Evolutionary conservation across 2,797 vertebrate species (phyloP).

Genomic region (Dallia pectoralis): DNA sequence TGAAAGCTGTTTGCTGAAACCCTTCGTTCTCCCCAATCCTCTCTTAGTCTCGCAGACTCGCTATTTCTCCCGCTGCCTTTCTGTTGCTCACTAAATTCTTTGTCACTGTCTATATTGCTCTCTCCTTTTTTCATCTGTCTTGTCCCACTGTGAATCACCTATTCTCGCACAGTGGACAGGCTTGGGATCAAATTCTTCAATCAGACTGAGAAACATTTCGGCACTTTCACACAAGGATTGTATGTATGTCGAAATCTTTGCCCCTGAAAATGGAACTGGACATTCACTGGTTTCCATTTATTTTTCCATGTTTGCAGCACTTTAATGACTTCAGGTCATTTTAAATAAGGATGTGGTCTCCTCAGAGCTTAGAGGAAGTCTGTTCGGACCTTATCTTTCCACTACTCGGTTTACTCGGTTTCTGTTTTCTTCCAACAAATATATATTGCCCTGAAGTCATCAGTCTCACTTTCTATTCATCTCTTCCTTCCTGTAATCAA

Average conservation of each 20-base stretch:
- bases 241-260: not conserved
- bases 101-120: not conserved
- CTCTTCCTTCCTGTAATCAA: constrained; percentile 1
- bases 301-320: not conserved
- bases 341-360: not conserved
- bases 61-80: not conserved
- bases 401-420: not conserved
- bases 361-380: not conserved
- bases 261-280: not conserved
- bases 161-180: no score
- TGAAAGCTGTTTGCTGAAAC: no score
- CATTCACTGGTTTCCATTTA: not conserved
- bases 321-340: not conserved
- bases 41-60: not conserved
- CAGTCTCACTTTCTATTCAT: not conserved
- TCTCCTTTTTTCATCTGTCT: not conserved
- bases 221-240: no score
- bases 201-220: not conserved
- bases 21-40: not conserved
- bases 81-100: not conserved
- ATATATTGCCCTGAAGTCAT: not conserved
- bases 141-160: no score
- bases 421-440: not conserved
- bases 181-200: not conserved
- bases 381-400: not conserved